Percentiles rank a stretch among this genome's conserved stretches.
phyloP scores from a whole-genome alignment of 2,888 invertebrate genomes.

The Drosophila neutralis region DNA sequence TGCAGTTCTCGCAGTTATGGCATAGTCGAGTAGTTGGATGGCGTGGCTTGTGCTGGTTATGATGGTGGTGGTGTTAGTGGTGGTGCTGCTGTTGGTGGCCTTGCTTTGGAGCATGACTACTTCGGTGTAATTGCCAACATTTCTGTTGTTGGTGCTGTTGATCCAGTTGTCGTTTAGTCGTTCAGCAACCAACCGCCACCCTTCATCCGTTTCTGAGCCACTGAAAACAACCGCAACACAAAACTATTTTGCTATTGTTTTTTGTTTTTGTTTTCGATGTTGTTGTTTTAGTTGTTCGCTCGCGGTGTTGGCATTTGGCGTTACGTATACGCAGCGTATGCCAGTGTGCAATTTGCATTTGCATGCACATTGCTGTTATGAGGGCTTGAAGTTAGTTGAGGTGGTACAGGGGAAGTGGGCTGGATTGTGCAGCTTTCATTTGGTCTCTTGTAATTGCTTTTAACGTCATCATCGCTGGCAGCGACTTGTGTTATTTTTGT shows the following conservation, averaged over 20 bases:
- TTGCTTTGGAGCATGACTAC: constrained; percentile 48
- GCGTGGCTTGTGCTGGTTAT: constrained; percentile 27
- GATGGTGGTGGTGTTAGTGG: neutral
- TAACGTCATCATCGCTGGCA: constrained; percentile 74
- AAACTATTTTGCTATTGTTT: constrained; percentile 74
- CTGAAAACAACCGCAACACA: constrained; percentile 80
- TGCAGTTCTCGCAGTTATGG: constrained; percentile 24
- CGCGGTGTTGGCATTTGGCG: constrained; percentile 61
- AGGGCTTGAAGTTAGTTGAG: constrained; percentile 16
- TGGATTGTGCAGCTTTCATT: constrained; percentile 42
- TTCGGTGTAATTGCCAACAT: constrained; percentile 68
- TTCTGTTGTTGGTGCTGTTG: constrained; percentile 46
- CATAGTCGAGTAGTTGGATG: constrained; percentile 29
- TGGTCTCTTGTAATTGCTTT: constrained; percentile 72
- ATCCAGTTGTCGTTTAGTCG: constrained; percentile 51
- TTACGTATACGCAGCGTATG: constrained; percentile 79
- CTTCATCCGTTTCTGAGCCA: constrained; percentile 37
- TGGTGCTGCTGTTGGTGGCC: constrained; percentile 23
- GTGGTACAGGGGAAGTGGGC: constrained; percentile 1
- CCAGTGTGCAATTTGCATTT: constrained; percentile 73
- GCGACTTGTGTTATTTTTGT: constrained; percentile 31
- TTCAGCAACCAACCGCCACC: constrained; percentile 26
- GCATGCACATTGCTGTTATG: constrained; percentile 75
- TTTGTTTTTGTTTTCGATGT: constrained; percentile 60
- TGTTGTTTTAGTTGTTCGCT: constrained; percentile 30